Percentiles rank a stretch among this genome's conserved stretches.
These are phyloP conservation scores for Urophycis tenuis DNA, from an alignment of 2,797 vertebrate species.

Conservation along the genomic window DNA sequence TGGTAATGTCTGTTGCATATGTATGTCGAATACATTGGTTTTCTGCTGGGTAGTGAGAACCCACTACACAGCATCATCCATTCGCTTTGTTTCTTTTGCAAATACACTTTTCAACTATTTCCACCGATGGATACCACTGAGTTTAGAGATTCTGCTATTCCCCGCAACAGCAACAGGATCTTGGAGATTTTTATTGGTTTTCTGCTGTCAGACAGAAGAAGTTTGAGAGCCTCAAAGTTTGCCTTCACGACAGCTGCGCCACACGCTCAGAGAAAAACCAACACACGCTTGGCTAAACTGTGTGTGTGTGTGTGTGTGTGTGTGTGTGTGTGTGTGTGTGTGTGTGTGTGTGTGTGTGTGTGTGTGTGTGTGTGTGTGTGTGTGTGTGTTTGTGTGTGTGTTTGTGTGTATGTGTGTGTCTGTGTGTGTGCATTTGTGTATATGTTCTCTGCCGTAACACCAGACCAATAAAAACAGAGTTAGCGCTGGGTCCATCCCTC, in stretches of 20 bases:
- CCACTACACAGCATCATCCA: too few relatives aligned
- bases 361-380: too few relatives aligned
- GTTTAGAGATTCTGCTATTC: neutral
- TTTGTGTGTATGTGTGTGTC: too few relatives aligned
- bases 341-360: too few relatives aligned
- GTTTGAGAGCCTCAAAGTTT: neutral
- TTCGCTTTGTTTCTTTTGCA: too few relatives aligned
- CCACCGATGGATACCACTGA: neutral
- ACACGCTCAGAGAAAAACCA: neutral
- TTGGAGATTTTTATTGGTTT: neutral
- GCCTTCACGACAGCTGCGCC: neutral
- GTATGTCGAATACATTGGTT: neutral
- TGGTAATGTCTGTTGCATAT: neutral
- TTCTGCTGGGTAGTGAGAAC: too few relatives aligned
- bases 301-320: too few relatives aligned
- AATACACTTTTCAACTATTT: neutral
- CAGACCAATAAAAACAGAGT: too few relatives aligned
- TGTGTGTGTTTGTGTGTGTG: too few relatives aligned
- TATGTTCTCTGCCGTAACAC: neutral
- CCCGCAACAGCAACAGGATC: neutral
- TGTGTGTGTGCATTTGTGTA: neutral
- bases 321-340: too few relatives aligned
- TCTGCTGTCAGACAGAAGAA: neutral
- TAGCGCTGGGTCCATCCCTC: too few relatives aligned
- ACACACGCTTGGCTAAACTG: neutral